Evolutionary conservation across 1,140 invertebrate genomes (phyloP), one percentile per base, ranked within the genome.

Genomic region (Hydropsyche tenuis): DNA sequence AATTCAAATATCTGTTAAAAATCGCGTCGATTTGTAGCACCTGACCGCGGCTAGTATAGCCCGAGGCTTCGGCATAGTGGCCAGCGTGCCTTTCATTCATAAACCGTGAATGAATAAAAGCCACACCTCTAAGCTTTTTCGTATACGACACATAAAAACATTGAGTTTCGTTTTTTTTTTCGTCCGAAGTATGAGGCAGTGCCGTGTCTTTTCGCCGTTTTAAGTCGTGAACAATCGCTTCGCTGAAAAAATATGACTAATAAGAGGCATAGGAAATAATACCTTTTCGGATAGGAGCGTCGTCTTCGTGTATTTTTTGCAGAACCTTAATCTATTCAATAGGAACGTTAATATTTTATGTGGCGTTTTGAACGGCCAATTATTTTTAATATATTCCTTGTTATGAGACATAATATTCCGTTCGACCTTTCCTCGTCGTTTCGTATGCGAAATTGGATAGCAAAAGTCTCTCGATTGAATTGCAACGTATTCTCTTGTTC

Each of bases 81-180:
- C 56, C 56, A 60, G 42, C 63, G 63, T 65, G 63, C 63, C 63
- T 43, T 65, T 45, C 63, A 65, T 65, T 65, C 63, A 65, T 65
- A 65, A 65, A 42, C 63, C 63, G 63, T 65, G 63, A 65, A 65
- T 65, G 63, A 65, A 65, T 65, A 65, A 43, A 65, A 65, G 63
- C 63, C 63, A 65, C 63, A 65, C 63, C 63, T 65, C 63, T 65
- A 42, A 43, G 63, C 16, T n/a, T 60, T 60, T 60, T 60, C 56
- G 23, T 60, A 60, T 37, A 37, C 30, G 30, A 37, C 22, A 60
- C 56, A 60, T 23, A 60, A 60, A 60, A 60, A 60, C 56, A 60
- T 60, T 1, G 56, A 27, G 11, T 60, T 60, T 60, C 25, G 14
- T 60, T 25, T 60, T 60, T 60, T 23, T 60, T 23, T 60, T 60